Base-by-base conservation (phyloP, 2,113 vertebrate genomes). In the Dendropsophus ebraccatus region DNA sequence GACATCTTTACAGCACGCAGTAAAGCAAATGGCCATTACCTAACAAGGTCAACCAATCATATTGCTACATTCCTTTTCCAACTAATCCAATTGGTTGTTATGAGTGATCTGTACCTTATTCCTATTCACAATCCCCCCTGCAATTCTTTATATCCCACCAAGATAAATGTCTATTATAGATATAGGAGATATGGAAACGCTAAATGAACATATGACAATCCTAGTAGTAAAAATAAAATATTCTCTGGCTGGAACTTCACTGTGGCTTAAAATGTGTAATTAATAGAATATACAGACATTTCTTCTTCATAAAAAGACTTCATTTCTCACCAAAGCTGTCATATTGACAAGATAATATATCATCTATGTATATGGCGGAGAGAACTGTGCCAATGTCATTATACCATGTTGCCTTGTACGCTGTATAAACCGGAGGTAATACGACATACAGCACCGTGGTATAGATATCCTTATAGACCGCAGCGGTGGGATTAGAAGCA, bases 291-390 rank as follows among this genome's bases (percentile, higher is more conserved):
- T 45, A n/a, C 5, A 12, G 70, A 47, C 37, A 73, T 4, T 45
- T 73, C 35, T 73, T 73, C 41, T n/a, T 47, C 70, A 73, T 47
- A 45, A 73, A n/a, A 73, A 21, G 70, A n/a, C 70, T 73, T 73
- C 23, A 73, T 73, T 73, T 73, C 35, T 47, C 70, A 73, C 37
- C 70, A 47, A 21, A 13, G 12, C 70, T 73, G 70, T 47, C 41
- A 73, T 73, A 45, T n/a, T n/a, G 70, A 73, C 41, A 73, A n/a
- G 41, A 73, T 73, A n/a, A 73, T 72, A 41, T 41, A 19, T 25
- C 70, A 69, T 30, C 60, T 10, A 16, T 69, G 21, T 67, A 67
- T 16, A 32, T 32, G 32, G 65, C 17, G 6, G 1, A 69, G 17
- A 69, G 17, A 69, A 17, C 62, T 32, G 62, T 67, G 62, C 62